Evolutionary conservation across 2,797 vertebrate species (phyloP).

Genomic region (Pseudomugil gertrudae): DNA sequence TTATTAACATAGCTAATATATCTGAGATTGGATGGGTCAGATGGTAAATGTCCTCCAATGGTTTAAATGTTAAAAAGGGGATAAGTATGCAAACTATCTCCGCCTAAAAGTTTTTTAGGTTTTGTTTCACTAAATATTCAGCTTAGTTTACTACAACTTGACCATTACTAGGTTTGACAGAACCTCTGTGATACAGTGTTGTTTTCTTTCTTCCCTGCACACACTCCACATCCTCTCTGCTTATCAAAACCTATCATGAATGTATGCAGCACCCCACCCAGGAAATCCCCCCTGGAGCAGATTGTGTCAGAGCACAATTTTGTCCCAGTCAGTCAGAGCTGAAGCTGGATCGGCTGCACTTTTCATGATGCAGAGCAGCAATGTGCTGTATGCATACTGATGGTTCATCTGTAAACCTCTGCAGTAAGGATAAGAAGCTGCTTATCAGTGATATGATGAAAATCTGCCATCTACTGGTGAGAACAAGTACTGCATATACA

Average conservation of each 20-base stretch:
- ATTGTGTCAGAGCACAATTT: slow-evolving; percentile 32
- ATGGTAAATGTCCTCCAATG: slow-evolving; percentile 9
- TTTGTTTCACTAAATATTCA: background rate
- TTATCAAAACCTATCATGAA: slow-evolving; percentile 26
- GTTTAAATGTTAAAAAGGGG: background rate
- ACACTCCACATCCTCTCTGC: slow-evolving; percentile 1
- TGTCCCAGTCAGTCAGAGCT: slow-evolving; percentile 35
- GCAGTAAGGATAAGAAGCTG: slow-evolving; percentile 30
- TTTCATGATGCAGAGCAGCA: slow-evolving; percentile 24
- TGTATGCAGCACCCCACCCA: slow-evolving; percentile 30
- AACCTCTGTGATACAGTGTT: background rate
- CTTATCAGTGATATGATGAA: slow-evolving; percentile 3
- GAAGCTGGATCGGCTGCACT: slow-evolving; percentile 6
- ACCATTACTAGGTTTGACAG: background rate
- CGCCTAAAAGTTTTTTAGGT: no score
- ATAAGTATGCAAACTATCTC: no score
- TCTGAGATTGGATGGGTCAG: slow-evolving; percentile 17
- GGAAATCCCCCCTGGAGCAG: slow-evolving; percentile 23
- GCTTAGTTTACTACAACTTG: background rate
- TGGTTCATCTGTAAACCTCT: slow-evolving; percentile 40
- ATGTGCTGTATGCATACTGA: slow-evolving; percentile 21
- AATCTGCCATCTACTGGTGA: slow-evolving; percentile 71
- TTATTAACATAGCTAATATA: slow-evolving; percentile 34
- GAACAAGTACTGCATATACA: slow-evolving; percentile 10
- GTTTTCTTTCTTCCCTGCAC: slow-evolving; percentile 11